phyloP scores from a whole-genome alignment of 2,797 vertebrate genomes.

The Poeciliopsis infans region DNA sequence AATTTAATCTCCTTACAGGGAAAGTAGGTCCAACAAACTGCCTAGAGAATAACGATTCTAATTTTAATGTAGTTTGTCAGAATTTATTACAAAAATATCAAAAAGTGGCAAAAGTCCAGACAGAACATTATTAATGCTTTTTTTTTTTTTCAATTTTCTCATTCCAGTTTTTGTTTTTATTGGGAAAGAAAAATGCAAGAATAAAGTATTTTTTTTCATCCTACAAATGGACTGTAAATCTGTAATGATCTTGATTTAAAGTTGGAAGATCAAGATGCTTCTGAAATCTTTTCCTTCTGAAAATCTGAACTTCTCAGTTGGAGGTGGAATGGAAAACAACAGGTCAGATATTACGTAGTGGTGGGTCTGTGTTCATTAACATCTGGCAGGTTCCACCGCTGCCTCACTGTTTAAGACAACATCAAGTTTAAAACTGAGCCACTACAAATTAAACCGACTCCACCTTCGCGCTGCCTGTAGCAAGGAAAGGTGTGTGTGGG shows the following conservation, averaged over 20 bases:
- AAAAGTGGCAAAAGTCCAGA: not conserved
- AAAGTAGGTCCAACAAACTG: not conserved
- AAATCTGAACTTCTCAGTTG: not conserved
- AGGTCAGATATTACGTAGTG: constrained; percentile 12
- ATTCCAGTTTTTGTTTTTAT: not conserved
- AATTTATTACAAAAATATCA: not conserved
- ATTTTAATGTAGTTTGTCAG: not conserved
- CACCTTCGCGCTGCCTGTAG: constrained; percentile 9
- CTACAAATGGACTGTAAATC: not conserved
- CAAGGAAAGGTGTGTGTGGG: not conserved
- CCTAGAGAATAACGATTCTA: not conserved
- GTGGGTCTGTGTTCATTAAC: constrained; percentile 25
- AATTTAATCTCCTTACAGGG: too few relatives aligned
- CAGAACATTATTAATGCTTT: not conserved
- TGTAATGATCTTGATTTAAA: not conserved
- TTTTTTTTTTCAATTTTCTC: not conserved
- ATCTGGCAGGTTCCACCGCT: constrained; percentile 16
- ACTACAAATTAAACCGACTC: constrained; percentile 20
- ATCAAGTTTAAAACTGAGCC: constrained; percentile 23
- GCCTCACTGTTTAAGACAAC: constrained; percentile 13
- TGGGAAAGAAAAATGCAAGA: not conserved
- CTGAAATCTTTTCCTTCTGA: not conserved
- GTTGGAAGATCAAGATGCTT: not conserved
- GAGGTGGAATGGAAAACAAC: constrained; percentile 20
- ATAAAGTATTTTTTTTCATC: not conserved